phyloP scores from a whole-genome alignment of 2,888 invertebrate genomes.

The Apamea monoglypha region DNA sequence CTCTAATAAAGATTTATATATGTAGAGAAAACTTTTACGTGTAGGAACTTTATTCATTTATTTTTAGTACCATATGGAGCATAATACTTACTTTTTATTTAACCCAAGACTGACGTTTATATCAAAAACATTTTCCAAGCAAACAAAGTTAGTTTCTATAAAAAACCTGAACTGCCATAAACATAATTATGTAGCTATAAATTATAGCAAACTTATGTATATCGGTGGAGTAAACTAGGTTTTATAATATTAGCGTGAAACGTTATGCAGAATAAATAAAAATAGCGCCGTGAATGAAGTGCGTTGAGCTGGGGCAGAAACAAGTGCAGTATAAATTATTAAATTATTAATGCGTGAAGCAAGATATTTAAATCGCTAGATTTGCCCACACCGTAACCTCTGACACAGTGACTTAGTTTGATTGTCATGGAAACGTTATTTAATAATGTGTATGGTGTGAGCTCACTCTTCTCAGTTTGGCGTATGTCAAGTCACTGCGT shows the following conservation, averaged over 20 bases:
- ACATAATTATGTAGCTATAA: background rate
- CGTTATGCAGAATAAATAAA: slow-evolving; percentile 24
- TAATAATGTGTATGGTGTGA: background rate
- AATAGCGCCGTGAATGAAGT: slow-evolving; percentile 12
- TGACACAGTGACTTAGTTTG: background rate
- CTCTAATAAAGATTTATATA: background rate
- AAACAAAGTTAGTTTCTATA: slow-evolving; percentile 12
- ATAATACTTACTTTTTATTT: slow-evolving; percentile 17
- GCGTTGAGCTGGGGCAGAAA: background rate
- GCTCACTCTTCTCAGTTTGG: background rate
- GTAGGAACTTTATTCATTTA: background rate
- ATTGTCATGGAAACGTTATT: background rate
- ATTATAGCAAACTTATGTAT: slow-evolving; percentile 7
- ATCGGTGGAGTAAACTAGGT: slow-evolving; percentile 22
- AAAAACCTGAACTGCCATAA: background rate
- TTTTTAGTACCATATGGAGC: background rate
- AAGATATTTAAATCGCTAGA: background rate
- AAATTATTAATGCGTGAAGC: background rate
- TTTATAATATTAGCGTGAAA: slow-evolving; percentile 20
- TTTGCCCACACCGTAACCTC: background rate
- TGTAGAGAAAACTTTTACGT: background rate
- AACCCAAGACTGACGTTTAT: slow-evolving; percentile 19
- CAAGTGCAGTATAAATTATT: background rate
- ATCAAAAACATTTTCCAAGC: slow-evolving; percentile 20
- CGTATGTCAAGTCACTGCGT: too few relatives aligned